phyloP scores from a whole-genome alignment of 1,140 invertebrate genomes.

The Anastrepha obliqua region DNA sequence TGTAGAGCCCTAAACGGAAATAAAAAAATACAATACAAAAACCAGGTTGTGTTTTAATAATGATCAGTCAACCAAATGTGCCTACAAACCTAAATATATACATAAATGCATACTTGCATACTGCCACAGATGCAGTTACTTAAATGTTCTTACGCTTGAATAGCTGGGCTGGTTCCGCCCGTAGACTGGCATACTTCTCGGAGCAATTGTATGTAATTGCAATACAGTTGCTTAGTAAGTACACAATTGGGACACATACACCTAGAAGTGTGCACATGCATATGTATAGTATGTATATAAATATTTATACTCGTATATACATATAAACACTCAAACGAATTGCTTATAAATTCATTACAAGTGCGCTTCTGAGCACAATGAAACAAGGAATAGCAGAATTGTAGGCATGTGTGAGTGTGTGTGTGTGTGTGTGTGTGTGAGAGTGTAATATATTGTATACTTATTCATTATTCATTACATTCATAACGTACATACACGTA shows the following conservation, averaged over 20 bases:
- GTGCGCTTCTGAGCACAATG: neutral
- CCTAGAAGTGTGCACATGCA: neutral
- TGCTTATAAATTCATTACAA: slow-evolving; percentile 26
- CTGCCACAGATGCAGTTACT: neutral
- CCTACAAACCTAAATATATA: neutral
- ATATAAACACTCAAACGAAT: neutral
- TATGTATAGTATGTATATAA: neutral
- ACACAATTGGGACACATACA: neutral
- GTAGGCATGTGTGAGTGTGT: neutral
- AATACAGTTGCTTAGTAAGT: neutral
- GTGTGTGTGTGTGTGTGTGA: neutral
- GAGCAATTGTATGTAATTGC: neutral
- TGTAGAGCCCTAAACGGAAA: too few relatives aligned
- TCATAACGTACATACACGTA: neutral
- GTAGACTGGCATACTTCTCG: neutral
- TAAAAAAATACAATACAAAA: too few relatives aligned
- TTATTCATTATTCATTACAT: neutral
- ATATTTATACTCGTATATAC: neutral
- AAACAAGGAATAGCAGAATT: neutral
- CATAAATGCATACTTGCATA: neutral
- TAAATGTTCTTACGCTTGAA: neutral
- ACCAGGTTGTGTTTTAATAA: too few relatives aligned
- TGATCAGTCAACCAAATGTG: neutral
- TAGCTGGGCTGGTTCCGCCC: neutral
- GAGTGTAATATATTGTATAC: neutral